A percentile compares a stretch with the other conserved stretches of the same genome.
Conservation (phyloP, 2,113 vertebrate species). For the Grallaria varia region DNA sequence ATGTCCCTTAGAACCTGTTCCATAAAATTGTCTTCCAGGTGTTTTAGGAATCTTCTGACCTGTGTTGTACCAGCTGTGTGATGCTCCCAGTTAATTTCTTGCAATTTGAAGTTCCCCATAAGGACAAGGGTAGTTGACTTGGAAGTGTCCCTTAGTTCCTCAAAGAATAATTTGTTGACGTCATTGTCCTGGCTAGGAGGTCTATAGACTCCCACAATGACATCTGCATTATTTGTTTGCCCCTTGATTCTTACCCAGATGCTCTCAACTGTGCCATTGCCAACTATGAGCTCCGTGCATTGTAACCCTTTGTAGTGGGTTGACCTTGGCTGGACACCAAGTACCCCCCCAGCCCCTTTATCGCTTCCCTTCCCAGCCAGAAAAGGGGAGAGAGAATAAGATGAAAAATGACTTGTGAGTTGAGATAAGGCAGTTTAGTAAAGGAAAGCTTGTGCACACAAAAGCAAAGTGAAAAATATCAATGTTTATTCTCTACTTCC, state of each 20-base stretch:
- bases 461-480: no score
- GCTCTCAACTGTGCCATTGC: neutral
- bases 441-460: no score
- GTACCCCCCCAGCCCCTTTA: no score
- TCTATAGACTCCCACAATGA: neutral
- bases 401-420: no score
- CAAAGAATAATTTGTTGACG: neutral
- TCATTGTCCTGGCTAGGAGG: neutral
- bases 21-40: neutral
- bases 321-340: no score
- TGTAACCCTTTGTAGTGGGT: no score
- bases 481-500: no score
- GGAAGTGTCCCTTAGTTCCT: neutral
- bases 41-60: neutral
- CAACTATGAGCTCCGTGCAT: neutral
- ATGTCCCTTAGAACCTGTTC: neutral
- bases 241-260: neutral
- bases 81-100: neutral
- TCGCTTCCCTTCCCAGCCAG: no score
- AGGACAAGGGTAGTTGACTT: neutral
- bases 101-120: neutral
- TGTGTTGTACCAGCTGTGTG: neutral
- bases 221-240: neutral
- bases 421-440: no score
- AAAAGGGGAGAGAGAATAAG: no score